These are phyloP conservation scores for Pipra filicauda DNA, from an alignment of 2,113 vertebrate genomes.

Conservation along the genomic window DNA sequence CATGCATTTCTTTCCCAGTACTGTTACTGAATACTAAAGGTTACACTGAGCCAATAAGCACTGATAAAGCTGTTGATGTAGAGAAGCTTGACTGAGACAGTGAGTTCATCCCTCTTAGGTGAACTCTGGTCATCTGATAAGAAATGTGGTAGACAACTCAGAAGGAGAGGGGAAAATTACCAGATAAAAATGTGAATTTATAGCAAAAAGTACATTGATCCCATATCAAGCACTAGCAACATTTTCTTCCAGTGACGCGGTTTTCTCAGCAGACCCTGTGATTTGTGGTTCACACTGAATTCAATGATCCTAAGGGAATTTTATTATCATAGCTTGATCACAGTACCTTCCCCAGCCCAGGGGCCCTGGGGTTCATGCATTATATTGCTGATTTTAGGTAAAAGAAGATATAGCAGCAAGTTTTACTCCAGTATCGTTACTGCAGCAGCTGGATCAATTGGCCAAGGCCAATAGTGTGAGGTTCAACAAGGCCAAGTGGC, in stretches of 20 bases:
- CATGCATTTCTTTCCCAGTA: background rate
- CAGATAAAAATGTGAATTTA: background rate
- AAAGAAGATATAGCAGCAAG: background rate
- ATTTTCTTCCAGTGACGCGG: background rate
- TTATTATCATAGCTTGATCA: background rate
- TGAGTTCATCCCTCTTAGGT: background rate
- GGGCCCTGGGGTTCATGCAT: background rate
- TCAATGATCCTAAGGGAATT: background rate
- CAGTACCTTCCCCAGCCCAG: background rate
- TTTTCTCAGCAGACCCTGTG: background rate
- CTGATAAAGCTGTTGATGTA: background rate
- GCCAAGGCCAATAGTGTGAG: background rate
- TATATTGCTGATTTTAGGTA: background rate
- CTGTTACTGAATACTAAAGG: background rate
- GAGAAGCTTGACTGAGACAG: background rate
- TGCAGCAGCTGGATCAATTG: background rate
- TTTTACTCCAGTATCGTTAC: background rate
- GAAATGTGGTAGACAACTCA: background rate
- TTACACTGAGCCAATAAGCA: background rate
- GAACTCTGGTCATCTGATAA: background rate
- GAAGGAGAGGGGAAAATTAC: background rate
- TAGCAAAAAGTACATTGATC: background rate
- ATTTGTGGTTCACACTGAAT: background rate
- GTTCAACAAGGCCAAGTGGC: no score
- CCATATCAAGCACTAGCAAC: background rate